Evolutionary conservation across 2,888 invertebrate genomes (phyloP), one percentile per base, ranked within the genome.

Genomic region (Drosophila prolongata): DNA sequence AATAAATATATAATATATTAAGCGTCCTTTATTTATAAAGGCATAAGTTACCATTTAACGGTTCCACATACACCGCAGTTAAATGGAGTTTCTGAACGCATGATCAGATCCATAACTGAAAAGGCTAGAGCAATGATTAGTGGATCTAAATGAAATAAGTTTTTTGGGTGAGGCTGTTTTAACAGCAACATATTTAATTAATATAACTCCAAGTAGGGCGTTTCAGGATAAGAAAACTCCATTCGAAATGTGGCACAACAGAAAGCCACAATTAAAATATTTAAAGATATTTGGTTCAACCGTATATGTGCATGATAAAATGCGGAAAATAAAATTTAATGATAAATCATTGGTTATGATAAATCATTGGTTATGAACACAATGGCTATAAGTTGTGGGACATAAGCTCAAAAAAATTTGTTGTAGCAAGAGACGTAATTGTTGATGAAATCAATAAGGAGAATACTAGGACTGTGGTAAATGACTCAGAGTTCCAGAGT

Each of bases 51-150:
- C 19, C 19, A 19, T 19, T 19, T 19, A 3, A 19, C 19, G 5
- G 43, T 43, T 19, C 43, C 43, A 43, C 19, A 43, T 19, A 43
- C 43, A 43, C 43, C 43, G 19, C 11, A 43, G 9, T 16, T 42
- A 14, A 44, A 56, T 10, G 56, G 44, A 3, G 56, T 56, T 10
- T 42, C 56, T 0, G 58, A 40, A 16, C 24, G 57, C 11, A 40
- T 57, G 57, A 47, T 47, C 6, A 27, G 38, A 38, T n/a, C 58
- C 5, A 42, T 49, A 11, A 58, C 47, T 13, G 47, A 58, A 49
- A 57, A 58, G 11, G 47, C 40, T 49, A 19, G 47, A 24, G 6
- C 40, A 4, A 47, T 58, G 49, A 30, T 49, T 10, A 9, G 14
- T 35, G n/a, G 30, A 6, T 6, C 35, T 11, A 52, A 52, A 5